These are phyloP conservation scores for Murina feae DNA, from an alignment of 2,113 vertebrate species.

Conservation along the genomic window DNA sequence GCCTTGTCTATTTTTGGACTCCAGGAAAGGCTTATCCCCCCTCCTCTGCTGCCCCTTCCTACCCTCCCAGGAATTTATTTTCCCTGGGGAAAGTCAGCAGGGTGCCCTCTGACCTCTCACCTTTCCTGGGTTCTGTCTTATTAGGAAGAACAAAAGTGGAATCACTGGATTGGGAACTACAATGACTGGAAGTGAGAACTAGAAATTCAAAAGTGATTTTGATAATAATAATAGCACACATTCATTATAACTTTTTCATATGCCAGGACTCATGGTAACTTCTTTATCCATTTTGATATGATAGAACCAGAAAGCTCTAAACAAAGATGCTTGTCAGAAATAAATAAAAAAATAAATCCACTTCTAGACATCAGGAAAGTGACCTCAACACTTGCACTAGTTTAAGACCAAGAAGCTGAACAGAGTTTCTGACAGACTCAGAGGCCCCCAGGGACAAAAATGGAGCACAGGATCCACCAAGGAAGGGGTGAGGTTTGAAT, in stretches of 20 bases:
- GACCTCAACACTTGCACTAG: not conserved
- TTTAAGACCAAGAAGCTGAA: not conserved
- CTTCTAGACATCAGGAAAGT: not conserved
- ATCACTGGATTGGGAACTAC: not conserved
- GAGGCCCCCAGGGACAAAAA: not conserved
- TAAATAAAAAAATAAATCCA: not conserved
- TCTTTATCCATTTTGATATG: not conserved
- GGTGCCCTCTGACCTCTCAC: not conserved
- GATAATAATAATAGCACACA: not conserved
- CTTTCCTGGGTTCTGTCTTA: not conserved
- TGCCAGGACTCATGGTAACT: not conserved
- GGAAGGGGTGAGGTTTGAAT: not conserved
- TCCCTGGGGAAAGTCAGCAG: not conserved
- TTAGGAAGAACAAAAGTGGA: not conserved
- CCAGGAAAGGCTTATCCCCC: not conserved
- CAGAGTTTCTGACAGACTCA: not conserved
- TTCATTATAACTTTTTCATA: not conserved
- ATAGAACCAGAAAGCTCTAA: too few relatives aligned
- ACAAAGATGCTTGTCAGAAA: not conserved
- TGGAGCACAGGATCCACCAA: not conserved
- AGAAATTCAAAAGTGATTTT: not conserved
- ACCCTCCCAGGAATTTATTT: not conserved
- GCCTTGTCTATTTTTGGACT: not conserved
- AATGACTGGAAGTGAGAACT: not conserved
- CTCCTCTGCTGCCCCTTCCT: not conserved